Base-by-base conservation (phyloP, 2,888 invertebrate species). In the Sympetrum striolatum region DNA sequence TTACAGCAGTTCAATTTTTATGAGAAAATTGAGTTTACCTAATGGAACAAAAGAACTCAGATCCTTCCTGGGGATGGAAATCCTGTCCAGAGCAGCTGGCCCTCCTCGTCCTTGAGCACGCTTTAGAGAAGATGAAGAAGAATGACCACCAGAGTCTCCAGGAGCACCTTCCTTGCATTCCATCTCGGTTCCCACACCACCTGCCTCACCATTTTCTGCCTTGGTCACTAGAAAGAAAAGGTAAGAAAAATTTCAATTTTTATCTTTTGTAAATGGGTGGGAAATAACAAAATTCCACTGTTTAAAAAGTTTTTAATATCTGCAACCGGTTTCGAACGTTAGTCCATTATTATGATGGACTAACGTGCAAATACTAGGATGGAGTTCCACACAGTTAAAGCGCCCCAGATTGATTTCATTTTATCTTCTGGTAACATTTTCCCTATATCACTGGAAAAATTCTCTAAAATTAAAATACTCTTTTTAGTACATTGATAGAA, bases 1-100 rank as follows among this genome's bases (percentile, higher is more conserved):
- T 48, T n/a, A 31, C 18, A 44, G 0, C 8, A 39, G 82, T 14
- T 8, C 2, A 82, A 15, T 44, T 44, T 44, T 44, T 35, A 15
- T 15, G 39, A 25, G n/a, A n/a, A n/a, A n/a, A 0, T 44, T 44
- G 0, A n/a, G 31, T 92, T 92, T 92, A 95, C 95, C 95, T 82
- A 95, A 93, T 90, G 95, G 93, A 93, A 95, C 94, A 91, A 95
- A 93, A 82, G 94, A 95, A 91, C 96, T 96, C 0, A 98, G 94
- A 91, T 97, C 95, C 3, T 96, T 95, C 58, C 98, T 95, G 0
- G 97, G 96, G 86, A 97, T 95, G 0, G 86, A 60, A 37, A 86
- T 86, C 12, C 86, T 37, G n/a, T 86, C 86, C 0, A 86, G 86
- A 60, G 58, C 86, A 86, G 86, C 58, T 35, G 58, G 86, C 60